These are phyloP conservation scores for Eulemur coronatus DNA, from an alignment of 2,797 vertebrate genomes.

Conservation along the genomic window DNA sequence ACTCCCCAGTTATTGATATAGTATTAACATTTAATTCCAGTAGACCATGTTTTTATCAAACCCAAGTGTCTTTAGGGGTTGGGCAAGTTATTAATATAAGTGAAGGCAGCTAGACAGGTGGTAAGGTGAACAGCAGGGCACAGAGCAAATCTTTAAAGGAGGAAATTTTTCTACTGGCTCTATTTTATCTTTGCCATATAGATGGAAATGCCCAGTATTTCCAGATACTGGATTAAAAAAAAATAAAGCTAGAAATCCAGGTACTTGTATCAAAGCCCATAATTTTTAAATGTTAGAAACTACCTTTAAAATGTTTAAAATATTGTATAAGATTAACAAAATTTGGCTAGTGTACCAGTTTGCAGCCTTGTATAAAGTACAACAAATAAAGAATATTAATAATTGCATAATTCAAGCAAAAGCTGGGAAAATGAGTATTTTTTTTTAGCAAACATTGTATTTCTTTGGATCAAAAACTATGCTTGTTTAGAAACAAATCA, in stretches of 20 bases:
- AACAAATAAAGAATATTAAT: neutral
- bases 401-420: conserved; percentile 1
- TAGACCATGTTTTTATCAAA: neutral
- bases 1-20: neutral
- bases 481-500: conserved; percentile 55
- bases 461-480: neutral
- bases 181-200: neutral
- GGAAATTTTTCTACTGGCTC: neutral
- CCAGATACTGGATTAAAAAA: neutral
- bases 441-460: conserved; percentile 18
- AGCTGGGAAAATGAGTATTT: neutral
- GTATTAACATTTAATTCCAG: neutral
- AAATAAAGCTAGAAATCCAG: neutral
- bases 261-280: neutral
- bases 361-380: neutral
- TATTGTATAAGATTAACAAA: neutral
- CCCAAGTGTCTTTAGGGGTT: neutral
- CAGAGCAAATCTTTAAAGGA: neutral
- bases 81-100: neutral
- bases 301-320: conserved; percentile 25
- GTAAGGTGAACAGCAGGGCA: neutral
- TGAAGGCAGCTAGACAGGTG: neutral
- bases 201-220: neutral
- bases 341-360: neutral
- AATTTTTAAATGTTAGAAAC: neutral